Percentiles rank a stretch among this genome's conserved stretches.
These are phyloP conservation scores for Amblyjoppa proteus DNA, from an alignment of 2,888 invertebrate genomes.

Conservation along the genomic window DNA sequence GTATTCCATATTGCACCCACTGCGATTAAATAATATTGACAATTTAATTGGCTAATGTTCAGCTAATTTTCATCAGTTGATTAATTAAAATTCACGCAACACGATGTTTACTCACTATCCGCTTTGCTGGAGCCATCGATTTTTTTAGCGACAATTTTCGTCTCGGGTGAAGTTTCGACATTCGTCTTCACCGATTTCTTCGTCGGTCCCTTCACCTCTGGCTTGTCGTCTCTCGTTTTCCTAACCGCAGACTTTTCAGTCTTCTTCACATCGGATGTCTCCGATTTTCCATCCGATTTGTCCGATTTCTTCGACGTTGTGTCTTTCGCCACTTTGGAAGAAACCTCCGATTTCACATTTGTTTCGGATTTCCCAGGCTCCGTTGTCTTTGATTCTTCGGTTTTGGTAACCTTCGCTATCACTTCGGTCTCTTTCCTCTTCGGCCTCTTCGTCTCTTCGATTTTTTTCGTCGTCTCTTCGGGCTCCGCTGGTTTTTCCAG, in stretches of 20 bases:
- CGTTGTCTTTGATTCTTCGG: constrained; percentile 43
- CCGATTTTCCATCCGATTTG: constrained; percentile 59
- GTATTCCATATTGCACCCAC: neutral
- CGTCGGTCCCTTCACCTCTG: constrained; percentile 34
- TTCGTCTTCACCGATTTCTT: constrained; percentile 71
- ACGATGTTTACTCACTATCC: constrained; percentile 74
- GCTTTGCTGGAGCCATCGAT: constrained; percentile 67
- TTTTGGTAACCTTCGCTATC: constrained; percentile 30
- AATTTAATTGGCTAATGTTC: neutral
- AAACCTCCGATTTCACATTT: constrained; percentile 62
- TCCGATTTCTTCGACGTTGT: constrained; percentile 35
- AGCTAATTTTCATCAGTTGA: neutral
- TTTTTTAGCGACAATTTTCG: constrained; percentile 65
- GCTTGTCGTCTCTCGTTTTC: constrained; percentile 58
- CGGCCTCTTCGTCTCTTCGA: constrained; percentile 56
- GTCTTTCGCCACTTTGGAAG: constrained; percentile 51
- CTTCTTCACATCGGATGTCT: constrained; percentile 52
- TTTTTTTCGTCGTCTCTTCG: constrained; percentile 60
- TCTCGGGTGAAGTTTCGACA: constrained; percentile 39
- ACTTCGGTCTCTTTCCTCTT: constrained; percentile 25
- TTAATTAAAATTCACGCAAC: neutral
- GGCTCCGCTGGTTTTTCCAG: constrained; percentile 26
- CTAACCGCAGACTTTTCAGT: constrained; percentile 18
- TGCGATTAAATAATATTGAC: neutral
- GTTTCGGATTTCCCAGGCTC: constrained; percentile 64